Base-by-base conservation (phyloP, 2,888 invertebrate species). In the Drosophila nigricruria region DNA sequence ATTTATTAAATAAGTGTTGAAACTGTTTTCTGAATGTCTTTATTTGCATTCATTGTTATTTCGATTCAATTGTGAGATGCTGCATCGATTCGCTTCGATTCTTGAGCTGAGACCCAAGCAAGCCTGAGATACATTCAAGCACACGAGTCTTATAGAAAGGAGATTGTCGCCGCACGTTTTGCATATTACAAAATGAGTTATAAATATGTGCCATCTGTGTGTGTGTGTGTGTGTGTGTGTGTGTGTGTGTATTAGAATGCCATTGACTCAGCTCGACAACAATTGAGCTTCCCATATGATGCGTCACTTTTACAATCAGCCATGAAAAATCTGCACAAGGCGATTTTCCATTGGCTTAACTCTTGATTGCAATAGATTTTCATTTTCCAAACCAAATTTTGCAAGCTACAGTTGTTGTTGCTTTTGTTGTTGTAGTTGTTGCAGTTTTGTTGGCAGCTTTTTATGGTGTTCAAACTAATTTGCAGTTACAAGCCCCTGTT, bases 291-390 rank as follows among this genome's bases (percentile, higher is more conserved):
- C 76, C 73, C 88, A 81, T 81, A 83, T 77, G 89, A 84, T 84
- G 84, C 89, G 89, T 89, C 84, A 87, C 73, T 89, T 78, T 83
- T 74, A 70, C 84, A 81, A 84, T 87, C 84, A 86, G 65, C 76
- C 65, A 75, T 86, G 70, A 78, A 78, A 73, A 70, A 73, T 76
- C 85, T 68, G 38, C 27, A 47, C 56, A 64, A 73, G 52, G 70
- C 72, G 87, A 83, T 88, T 86, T 82, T 80, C 71, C 68, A 81
- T 59, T 58, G 67, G 59, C 58, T 66, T 72, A 60, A 62, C 76
- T 84, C 78, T 81, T 82, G 71, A 72, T 73, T 76, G 76, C 77
- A 77, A 52, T 66, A 65, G 74, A 72, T 86, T 88, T 88, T 77
- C 70, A 76, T 73, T 77, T 70, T 59, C 23, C 49, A 52, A 65